These are phyloP conservation scores for Phasia obesa DNA, from an alignment of 2,888 invertebrate genomes.

Conservation along the genomic window DNA sequence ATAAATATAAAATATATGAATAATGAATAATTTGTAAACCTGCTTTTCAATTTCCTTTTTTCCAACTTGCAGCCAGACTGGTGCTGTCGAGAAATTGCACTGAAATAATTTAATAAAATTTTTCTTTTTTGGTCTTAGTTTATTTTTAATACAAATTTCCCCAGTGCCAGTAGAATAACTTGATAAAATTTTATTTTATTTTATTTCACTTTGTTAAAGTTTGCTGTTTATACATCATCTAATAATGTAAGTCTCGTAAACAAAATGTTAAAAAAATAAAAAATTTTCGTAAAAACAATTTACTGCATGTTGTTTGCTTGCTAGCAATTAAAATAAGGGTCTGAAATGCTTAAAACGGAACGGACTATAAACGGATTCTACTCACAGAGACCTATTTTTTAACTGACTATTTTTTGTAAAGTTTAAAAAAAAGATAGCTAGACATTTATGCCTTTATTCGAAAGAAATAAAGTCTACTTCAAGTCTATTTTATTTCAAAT, in stretches of 20 bases:
- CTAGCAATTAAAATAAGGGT: too few relatives aligned
- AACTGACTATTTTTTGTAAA: too few relatives aligned
- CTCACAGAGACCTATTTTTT: too few relatives aligned
- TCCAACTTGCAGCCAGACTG: neutral
- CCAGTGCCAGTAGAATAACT: slow-evolving; percentile 15
- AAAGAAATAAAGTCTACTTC: too few relatives aligned
- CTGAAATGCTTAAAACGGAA: too few relatives aligned
- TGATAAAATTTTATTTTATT: slow-evolving; percentile 23
- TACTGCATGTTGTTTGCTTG: too few relatives aligned
- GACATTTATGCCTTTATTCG: too few relatives aligned
- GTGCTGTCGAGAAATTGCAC: neutral
- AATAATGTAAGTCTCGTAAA: slow-evolving; percentile 65
- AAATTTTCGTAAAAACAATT: neutral
- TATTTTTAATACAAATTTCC: slow-evolving; percentile 28
- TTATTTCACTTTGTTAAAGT: slow-evolving; percentile 12
- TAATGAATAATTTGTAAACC: too few relatives aligned
- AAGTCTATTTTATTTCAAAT: too few relatives aligned
- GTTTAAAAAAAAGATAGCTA: too few relatives aligned
- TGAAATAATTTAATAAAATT: slow-evolving; percentile 12
- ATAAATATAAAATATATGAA: too few relatives aligned
- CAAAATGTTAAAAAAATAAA: slow-evolving; percentile 23
- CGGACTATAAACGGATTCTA: too few relatives aligned
- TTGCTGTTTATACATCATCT: slow-evolving; percentile 26
- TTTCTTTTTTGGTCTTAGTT: neutral
- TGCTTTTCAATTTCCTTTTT: neutral